Conservation (phyloP, 2,888 invertebrate genomes). For the Amphipyra berbera region DNA sequence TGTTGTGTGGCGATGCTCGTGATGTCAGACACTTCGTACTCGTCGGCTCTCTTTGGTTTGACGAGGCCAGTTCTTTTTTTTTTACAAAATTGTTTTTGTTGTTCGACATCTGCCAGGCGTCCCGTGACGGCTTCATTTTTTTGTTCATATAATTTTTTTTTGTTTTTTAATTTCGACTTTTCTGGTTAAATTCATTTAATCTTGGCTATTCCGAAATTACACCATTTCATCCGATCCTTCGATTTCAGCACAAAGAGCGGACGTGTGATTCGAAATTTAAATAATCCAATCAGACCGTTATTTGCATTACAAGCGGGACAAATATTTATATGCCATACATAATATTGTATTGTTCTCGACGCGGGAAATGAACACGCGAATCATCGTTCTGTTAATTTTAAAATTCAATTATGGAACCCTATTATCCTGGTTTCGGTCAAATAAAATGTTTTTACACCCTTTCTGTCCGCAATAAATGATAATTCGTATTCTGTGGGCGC, state of each 20-base stretch:
- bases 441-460: conserved; percentile 35
- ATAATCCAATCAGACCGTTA: conserved; percentile 16
- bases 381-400: conserved; percentile 37
- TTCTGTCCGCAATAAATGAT: conserved; percentile 42
- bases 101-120: too few relatives aligned
- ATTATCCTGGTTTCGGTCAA: conserved; percentile 28
- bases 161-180: too few relatives aligned
- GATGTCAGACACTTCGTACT: too few relatives aligned
- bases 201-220: too few relatives aligned
- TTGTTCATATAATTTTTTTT: too few relatives aligned
- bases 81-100: too few relatives aligned
- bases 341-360: conserved; percentile 36
- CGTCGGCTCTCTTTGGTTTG: too few relatives aligned
- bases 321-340: conserved; percentile 21
- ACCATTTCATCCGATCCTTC: too few relatives aligned
- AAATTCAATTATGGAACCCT: conserved; percentile 47
- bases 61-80: too few relatives aligned
- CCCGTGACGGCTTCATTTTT: too few relatives aligned
- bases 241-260: background rate
- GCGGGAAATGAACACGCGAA: conserved; percentile 6
- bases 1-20: too few relatives aligned
- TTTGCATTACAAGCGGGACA: background rate
- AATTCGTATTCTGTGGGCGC: conserved; percentile 5
- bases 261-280: conserved; percentile 6
- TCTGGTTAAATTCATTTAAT: too few relatives aligned